Evolutionary conservation across 2,797 vertebrate species (phyloP).

Genomic region (Phaenicophaeus curvirostris): DNA sequence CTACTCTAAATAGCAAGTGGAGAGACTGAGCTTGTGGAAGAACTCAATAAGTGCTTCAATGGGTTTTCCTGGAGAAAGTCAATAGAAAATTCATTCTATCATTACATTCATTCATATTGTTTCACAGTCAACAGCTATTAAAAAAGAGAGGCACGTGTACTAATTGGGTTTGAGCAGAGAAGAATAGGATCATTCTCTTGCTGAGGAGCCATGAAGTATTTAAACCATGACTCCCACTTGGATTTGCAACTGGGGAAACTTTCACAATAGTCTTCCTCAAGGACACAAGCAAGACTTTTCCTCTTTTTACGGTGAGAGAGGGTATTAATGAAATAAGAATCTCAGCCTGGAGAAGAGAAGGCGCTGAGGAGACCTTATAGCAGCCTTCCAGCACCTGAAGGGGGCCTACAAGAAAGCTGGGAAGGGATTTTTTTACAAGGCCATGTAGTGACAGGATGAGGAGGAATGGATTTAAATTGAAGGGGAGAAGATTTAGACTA

Average conservation of each 20-base stretch:
- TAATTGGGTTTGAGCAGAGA: constrained; percentile 74
- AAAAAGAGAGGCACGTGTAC: constrained; percentile 48
- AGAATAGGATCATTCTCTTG: constrained; percentile 66
- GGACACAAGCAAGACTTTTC: background rate
- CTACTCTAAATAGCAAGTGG: background rate
- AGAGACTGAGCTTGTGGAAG: background rate
- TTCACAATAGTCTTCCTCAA: background rate
- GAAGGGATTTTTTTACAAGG: no score
- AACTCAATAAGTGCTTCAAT: background rate
- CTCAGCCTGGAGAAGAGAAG: no score
- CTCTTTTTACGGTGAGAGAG: background rate
- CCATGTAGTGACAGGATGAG: no score
- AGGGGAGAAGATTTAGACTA: no score
- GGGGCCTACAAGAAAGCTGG: no score
- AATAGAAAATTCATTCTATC: background rate
- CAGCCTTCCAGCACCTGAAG: no score
- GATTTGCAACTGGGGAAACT: background rate
- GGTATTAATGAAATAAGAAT: background rate
- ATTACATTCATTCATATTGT: background rate
- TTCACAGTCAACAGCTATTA: background rate
- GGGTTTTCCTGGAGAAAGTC: background rate
- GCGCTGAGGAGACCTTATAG: no score
- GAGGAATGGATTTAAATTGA: no score
- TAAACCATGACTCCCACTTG: constrained; percentile 47
- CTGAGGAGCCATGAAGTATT: constrained; percentile 72